Percentiles rank a stretch among this genome's conserved stretches.
These are phyloP conservation scores for Aspidiotus rigidus DNA, from an alignment of 2,888 invertebrate species.

Conservation along the genomic window DNA sequence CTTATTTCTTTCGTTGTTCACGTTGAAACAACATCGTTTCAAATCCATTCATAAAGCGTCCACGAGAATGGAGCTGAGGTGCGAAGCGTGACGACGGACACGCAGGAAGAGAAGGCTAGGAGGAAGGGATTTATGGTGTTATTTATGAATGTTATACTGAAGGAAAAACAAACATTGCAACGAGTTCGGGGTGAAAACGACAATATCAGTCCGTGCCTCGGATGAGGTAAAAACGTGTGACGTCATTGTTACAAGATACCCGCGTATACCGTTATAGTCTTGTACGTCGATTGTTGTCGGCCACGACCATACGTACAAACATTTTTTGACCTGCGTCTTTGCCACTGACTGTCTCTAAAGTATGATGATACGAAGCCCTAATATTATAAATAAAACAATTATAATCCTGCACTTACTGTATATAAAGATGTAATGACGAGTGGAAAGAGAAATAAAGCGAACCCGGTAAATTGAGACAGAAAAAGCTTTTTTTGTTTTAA, in stretches of 20 bases:
- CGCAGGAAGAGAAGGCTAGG: not conserved
- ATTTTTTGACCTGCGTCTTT: no score
- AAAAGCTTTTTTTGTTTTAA: no score
- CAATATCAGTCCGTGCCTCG: not conserved
- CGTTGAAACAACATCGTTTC: not conserved
- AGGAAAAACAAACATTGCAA: not conserved
- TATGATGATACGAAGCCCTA: no score
- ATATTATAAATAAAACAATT: no score
- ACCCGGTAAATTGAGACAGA: no score
- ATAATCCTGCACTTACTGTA: no score
- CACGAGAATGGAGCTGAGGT: no score
- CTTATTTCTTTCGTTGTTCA: not conserved
- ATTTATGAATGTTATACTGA: constrained; percentile 4
- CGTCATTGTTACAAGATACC: constrained; percentile 1
- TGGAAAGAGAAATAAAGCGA: no score
- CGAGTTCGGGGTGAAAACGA: not conserved
- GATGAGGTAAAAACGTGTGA: not conserved
- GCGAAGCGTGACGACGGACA: not conserved
- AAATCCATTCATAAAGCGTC: not conserved
- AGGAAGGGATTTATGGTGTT: not conserved
- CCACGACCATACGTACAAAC: no score
- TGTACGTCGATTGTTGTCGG: no score
- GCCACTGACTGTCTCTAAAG: no score
- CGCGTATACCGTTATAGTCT: not conserved
- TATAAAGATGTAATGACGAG: no score